These are phyloP conservation scores for Macrotis lagotis DNA, from an alignment of 2,113 vertebrate genomes.

Conservation along the genomic window DNA sequence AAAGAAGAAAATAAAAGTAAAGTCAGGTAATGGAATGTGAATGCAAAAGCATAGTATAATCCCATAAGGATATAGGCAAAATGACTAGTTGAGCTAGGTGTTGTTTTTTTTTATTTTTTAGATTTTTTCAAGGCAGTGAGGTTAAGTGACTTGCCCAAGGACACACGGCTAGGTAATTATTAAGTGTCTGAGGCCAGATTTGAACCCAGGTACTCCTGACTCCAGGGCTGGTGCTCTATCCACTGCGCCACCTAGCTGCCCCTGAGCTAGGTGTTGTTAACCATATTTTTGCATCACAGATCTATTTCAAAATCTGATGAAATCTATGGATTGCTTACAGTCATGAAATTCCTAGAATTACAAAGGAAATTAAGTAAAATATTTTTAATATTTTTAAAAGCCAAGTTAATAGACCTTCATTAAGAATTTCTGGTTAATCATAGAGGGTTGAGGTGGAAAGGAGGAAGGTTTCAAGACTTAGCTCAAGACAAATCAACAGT, in stretches of 20 bases:
- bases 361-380: neutral
- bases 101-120: too few species aligned
- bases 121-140: too few species aligned
- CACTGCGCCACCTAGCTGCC: too few species aligned
- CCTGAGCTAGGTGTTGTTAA: neutral
- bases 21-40: neutral
- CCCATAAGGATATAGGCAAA: neutral
- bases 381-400: neutral
- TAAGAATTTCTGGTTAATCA: neutral
- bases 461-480: neutral
- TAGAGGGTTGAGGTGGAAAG: neutral
- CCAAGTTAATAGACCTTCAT: neutral
- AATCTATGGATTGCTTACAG: neutral
- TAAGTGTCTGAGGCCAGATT: too few species aligned
- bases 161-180: too few species aligned
- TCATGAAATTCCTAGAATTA: neutral
- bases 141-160: too few species aligned
- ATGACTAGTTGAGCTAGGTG: neutral
- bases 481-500: neutral
- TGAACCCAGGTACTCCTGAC: too few species aligned
- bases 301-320: neutral
- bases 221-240: too few species aligned
- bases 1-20: neutral
- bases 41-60: neutral
- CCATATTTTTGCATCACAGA: neutral